A percentile compares a stretch with the other conserved stretches of the same genome.
Conservation (phyloP, 2,797 vertebrate species). For the Rhyacichthys aspro region DNA sequence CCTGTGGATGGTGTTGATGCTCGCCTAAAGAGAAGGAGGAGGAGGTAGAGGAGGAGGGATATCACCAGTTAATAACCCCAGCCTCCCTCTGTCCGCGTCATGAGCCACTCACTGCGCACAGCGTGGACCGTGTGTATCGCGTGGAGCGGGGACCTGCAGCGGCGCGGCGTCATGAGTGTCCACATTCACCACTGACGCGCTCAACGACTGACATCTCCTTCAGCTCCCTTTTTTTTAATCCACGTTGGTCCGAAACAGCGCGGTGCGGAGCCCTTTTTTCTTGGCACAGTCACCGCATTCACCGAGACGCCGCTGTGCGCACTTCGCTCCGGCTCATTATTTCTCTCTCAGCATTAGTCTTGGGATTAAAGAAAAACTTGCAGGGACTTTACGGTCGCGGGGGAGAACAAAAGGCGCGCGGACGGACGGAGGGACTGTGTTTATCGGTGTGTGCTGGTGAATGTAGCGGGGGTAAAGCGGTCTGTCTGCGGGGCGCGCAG, state of each 20-base stretch:
- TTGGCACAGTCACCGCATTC: conserved; percentile 12
- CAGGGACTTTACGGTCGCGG: conserved; percentile 32
- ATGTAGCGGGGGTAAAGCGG: conserved; percentile 42
- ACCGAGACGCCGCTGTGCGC: conserved; percentile 18
- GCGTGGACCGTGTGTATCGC: conserved; percentile 2
- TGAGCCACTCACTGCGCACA: conserved; percentile 22
- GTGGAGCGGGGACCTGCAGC: conserved; percentile 32
- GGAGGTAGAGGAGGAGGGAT: conserved; percentile 43
- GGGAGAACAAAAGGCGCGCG: conserved; percentile 9
- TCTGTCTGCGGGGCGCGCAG: conserved; percentile 51
- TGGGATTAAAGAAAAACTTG: conserved; percentile 48
- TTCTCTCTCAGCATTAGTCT: not conserved
- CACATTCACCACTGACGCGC: conserved; percentile 36
- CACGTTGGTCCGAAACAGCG: conserved; percentile 12
- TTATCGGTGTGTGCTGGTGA: conserved; percentile 27
- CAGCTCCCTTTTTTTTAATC: not conserved
- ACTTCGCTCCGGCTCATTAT: conserved; percentile 26
- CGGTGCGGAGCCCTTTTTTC: conserved; percentile 9
- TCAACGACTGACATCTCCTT: conserved; percentile 31
- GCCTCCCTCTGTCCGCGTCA: conserved; percentile 48
- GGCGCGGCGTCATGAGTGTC: conserved; percentile 38
- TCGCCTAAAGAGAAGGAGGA: conserved; percentile 25
- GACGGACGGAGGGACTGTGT: conserved; percentile 2
- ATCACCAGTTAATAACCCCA: conserved; percentile 63
- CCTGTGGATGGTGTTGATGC: conserved; percentile 30